Evolutionary conservation across 1,140 invertebrate species (phyloP).

Genomic region (Polypedilum pembai): DNA sequence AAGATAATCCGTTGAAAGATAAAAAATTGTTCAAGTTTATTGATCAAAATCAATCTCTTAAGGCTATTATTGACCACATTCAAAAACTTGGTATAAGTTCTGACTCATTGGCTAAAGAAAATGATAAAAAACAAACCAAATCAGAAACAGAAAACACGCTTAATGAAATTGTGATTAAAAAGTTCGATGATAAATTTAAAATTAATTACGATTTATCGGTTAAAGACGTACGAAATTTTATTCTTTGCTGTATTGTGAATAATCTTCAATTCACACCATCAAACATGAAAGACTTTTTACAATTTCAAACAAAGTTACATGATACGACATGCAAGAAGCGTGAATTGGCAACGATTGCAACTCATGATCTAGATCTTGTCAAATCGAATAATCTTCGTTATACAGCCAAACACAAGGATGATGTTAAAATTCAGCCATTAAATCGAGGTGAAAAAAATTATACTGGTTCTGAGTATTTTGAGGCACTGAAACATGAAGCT

Average conservation of each 20-base stretch:
- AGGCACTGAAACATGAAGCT: slow-evolving; percentile 62
- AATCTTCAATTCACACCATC: slow-evolving; percentile 57
- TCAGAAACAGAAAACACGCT: slow-evolving; percentile 45
- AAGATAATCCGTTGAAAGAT: slow-evolving; percentile 64
- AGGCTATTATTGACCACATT: slow-evolving; percentile 59
- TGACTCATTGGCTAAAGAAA: slow-evolving; percentile 33
- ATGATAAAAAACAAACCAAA: slow-evolving; percentile 42
- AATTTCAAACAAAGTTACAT: slow-evolving; percentile 72
- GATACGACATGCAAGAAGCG: slow-evolving; percentile 70
- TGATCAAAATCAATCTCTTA: slow-evolving; percentile 60
- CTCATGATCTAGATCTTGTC: slow-evolving; percentile 66
- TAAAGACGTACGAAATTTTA: slow-evolving; percentile 56
- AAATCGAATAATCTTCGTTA: slow-evolving; percentile 54
- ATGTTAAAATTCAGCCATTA: slow-evolving; percentile 58
- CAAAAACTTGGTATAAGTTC: slow-evolving; percentile 50
- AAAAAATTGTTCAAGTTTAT: slow-evolving; percentile 63
- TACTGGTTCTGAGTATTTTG: slow-evolving; percentile 58
- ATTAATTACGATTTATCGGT: slow-evolving; percentile 38
- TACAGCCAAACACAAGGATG: slow-evolving; percentile 53
- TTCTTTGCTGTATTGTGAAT: slow-evolving; percentile 63
- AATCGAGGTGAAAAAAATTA: slow-evolving; percentile 49
- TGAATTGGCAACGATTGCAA: slow-evolving; percentile 70
- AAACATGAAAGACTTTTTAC: slow-evolving; percentile 69
- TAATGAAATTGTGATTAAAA: slow-evolving; percentile 32
- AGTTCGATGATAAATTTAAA: slow-evolving; percentile 20